These are phyloP conservation scores for Amphiprion clarkii DNA, from an alignment of 2,797 vertebrate genomes.

Conservation along the genomic window DNA sequence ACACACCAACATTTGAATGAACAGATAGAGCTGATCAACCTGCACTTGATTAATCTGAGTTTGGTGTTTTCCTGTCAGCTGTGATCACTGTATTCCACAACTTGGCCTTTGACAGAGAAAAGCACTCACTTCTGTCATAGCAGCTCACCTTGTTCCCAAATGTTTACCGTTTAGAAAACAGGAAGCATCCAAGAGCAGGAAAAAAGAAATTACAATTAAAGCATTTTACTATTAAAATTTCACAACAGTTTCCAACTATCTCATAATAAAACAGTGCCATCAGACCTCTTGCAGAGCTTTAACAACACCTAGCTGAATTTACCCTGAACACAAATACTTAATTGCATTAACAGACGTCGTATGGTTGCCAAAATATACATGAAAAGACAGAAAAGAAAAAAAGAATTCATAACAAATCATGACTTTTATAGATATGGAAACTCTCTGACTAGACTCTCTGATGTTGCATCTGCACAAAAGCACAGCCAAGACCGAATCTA, in stretches of 20 bases:
- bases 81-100: not conserved
- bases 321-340: too few relatives aligned
- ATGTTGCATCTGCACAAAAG: not conserved
- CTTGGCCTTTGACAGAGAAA: too few relatives aligned
- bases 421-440: not conserved
- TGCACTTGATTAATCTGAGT: slow-evolving; percentile 11
- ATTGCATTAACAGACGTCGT: too few relatives aligned
- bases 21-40: slow-evolving; percentile 9
- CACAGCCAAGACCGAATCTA: not conserved
- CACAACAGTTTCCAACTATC: too few relatives aligned
- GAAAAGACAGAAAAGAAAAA: not conserved
- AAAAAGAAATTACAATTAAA: too few relatives aligned
- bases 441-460: not conserved
- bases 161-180: not conserved
- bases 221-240: too few relatives aligned
- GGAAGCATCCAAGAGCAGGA: not conserved
- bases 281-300: too few relatives aligned
- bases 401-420: not conserved
- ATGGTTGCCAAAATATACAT: not conserved
- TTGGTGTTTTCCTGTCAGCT: not conserved
- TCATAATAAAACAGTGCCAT: too few relatives aligned
- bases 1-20: slow-evolving; percentile 30
- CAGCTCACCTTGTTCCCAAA: not conserved
- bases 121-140: too few relatives aligned
- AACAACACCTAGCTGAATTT: too few relatives aligned